A percentile compares a stretch with the other conserved stretches of the same genome.
Conservation (phyloP, 2,113 vertebrate species). For the Oreochromis aureus region DNA sequence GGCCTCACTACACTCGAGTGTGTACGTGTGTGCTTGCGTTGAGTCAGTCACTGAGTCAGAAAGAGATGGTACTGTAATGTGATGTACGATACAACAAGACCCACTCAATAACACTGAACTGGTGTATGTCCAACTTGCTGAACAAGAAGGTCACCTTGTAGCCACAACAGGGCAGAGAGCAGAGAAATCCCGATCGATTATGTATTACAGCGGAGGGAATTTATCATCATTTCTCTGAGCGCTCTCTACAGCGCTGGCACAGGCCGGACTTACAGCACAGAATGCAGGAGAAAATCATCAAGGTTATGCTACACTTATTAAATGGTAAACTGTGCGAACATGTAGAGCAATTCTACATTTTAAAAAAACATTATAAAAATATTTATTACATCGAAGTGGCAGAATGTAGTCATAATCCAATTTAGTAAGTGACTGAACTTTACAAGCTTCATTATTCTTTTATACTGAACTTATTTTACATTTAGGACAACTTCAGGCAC, state of each 20-base stretch:
- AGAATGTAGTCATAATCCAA: background rate
- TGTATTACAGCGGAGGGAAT: background rate
- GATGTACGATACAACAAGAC: background rate
- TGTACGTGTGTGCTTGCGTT: background rate
- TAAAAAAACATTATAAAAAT: background rate
- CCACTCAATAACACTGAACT: background rate
- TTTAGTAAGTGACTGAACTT: background rate
- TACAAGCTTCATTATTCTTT: background rate
- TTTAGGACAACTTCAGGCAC: background rate
- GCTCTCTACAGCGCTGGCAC: background rate
- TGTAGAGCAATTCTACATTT: background rate
- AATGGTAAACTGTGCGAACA: background rate
- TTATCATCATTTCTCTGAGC: background rate
- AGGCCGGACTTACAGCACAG: background rate
- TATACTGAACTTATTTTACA: background rate
- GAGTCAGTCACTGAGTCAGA: slow-evolving; percentile 4
- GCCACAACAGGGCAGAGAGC: slow-evolving; percentile 5
- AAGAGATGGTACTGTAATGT: slow-evolving; percentile 4
- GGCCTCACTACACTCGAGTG: background rate
- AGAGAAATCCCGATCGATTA: slow-evolving; percentile 11
- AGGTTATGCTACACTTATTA: background rate
- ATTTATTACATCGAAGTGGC: background rate
- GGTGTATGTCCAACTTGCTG: background rate
- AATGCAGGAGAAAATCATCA: background rate
- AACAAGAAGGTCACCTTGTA: slow-evolving; percentile 51